Base-by-base conservation (phyloP, 2,113 vertebrate genomes). In the Calypte anna region DNA sequence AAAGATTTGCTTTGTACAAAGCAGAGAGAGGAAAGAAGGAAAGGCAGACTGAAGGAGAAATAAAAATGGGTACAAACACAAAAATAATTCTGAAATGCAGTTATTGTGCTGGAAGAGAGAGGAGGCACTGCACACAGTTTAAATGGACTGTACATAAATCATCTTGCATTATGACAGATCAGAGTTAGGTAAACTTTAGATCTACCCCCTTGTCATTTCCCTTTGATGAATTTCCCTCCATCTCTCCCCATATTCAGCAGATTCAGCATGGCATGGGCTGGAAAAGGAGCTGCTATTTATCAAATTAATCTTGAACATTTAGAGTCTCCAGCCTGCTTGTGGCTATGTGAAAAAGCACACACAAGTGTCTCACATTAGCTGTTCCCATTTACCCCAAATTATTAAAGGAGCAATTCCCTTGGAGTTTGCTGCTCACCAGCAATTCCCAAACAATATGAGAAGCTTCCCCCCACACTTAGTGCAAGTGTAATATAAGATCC, bases 311-410 rank as follows among this genome's bases (percentile, higher is more conserved):
- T 92, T 73, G 40, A 91, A 84, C 69, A 62, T 33, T 25, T 46
- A 59, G 48, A 72, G 33, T 67, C 28, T 53, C n/a, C 57, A 84
- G 44, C 8, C 33, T 90, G 57, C 44, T 83, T 84, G n/a, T 86
- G 38, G 44, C 25, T 48, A 85, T 55, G 72, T 73, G 77, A 85
- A 75, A 86, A 93, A 87, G 43, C 76, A 67, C 62, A 82, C 78
- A 59, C 7, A 87, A 94, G 20, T 63, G 54, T 75, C 74, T 93
- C 66, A 72, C 74, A 70, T 91, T 91, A 90, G 46, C 70, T 63
- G 84, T 73, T 79, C 27, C 50, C 33, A 94, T 82, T 84, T 69
- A 86, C 90, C 90, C 24, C 51, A 83, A 77, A 87, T 89, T 91
- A 66, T 82, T 88, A 88, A 90, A 80, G 46, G 15, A 88, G 11